Base-by-base conservation (phyloP, 2,888 invertebrate genomes). In the Nasonia oneida region DNA sequence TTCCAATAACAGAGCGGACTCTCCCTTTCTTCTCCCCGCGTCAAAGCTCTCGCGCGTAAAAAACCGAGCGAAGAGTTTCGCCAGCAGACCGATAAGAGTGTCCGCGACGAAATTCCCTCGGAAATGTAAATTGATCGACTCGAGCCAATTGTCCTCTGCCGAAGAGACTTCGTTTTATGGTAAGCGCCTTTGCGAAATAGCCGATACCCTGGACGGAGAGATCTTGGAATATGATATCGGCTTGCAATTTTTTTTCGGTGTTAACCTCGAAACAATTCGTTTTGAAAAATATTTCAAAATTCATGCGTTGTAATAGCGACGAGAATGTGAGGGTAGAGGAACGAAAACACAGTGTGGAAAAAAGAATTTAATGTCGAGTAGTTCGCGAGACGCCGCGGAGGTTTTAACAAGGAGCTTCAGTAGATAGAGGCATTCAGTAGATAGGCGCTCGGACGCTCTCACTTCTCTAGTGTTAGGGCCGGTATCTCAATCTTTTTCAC, bases 401-500 rank as follows among this genome's bases (percentile, higher is more conserved):
- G 33, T 50, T 76, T 77, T 79, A 39, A 73, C 37, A 42, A 29
- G 42, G 23, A 18, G 47, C n/a, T 81, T 64, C 70, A 42, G 57
- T 73, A 81, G 80, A 81, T 81, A 73, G 23, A 81, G 80, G 53
- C 57, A 33, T 29, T 42, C 29, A 29, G 29, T 29, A 29, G 29
- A 29, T 29, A 29, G 29, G 29, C 53, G 73, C 57, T 57, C 23
- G 23, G 57, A 57, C 73, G 23, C 29, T 53, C 80, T 8, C 14
- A 8, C 57, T 61, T 47, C 8, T 61, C 57, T n/a, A 61, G n/a
- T n/a, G 23, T 6, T 18, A 18, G n/a, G 18, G 8, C 67, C 23
- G 23, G 64, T 67, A 37, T 81, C 77, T 77, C 80, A 81, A 81
- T 81, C 80, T 71, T 81, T 81, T 81, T 81, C 73, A 57, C 57